phyloP scores from a whole-genome alignment of 2,888 invertebrate genomes.

The Limnephilus lunatus region DNA sequence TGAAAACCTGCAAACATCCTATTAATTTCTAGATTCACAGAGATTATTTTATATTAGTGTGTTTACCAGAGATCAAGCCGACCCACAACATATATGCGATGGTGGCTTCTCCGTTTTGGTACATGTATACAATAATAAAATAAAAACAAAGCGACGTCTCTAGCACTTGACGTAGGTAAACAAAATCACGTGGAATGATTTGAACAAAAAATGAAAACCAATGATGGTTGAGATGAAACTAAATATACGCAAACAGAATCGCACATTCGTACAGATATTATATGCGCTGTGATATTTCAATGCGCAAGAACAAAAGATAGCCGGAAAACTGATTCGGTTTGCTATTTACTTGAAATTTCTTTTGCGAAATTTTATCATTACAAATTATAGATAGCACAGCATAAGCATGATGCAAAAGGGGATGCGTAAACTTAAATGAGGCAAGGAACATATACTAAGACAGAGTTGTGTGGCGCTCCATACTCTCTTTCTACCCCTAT shows the following conservation, averaged over 20 bases:
- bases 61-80: not conserved
- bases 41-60: not conserved
- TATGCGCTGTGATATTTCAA: too few relatives aligned
- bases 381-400: too few relatives aligned
- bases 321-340: too few relatives aligned
- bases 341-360: too few relatives aligned
- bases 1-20: not conserved
- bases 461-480: too few relatives aligned
- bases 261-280: not conserved
- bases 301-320: too few relatives aligned
- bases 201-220: not conserved
- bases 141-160: not conserved
- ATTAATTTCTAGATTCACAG: not conserved
- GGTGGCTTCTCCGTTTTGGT: not conserved
- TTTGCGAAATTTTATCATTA: too few relatives aligned
- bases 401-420: too few relatives aligned
- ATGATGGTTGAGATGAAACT: not conserved
- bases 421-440: too few relatives aligned
- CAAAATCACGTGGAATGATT: slow-evolving; percentile 30
- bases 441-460: too few relatives aligned
- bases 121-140: too few relatives aligned
- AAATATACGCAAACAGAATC: not conserved
- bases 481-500: too few relatives aligned
- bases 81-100: not conserved
- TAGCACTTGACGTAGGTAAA: not conserved